Evolutionary conservation across 23 tunicate species (phyloP).

Genomic region (Diplosoma virens): DNA sequence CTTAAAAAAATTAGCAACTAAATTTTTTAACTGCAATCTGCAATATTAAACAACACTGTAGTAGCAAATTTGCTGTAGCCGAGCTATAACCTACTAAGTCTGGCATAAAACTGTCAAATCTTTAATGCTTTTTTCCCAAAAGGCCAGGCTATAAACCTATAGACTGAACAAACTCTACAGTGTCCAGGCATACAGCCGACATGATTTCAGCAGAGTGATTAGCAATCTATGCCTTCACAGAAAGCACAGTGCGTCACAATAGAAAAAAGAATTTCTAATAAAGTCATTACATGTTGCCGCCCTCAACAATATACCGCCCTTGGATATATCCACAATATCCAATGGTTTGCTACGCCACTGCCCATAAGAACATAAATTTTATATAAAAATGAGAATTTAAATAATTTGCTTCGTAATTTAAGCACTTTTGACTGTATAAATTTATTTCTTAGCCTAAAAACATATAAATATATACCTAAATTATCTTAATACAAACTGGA

Average conservation of each 20-base stretch:
- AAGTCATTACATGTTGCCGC: conserved; percentile 16
- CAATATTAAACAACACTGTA: conserved; percentile 1
- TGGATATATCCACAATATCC: conserved; percentile 21
- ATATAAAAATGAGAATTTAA: no score
- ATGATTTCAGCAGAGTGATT: not conserved
- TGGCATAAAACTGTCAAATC: conserved; percentile 13
- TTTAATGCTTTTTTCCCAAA: not conserved
- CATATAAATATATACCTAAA: no score
- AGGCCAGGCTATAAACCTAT: no score
- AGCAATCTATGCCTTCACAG: conserved; percentile 16
- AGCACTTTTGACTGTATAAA: no score
- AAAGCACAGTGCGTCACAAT: conserved; percentile 7
- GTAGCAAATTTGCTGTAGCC: conserved; percentile 11
- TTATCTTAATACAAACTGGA: no score
- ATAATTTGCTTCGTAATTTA: no score
- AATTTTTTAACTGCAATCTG: not conserved
- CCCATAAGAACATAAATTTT: no score
- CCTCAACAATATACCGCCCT: conserved; percentile 16
- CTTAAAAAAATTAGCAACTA: conserved; percentile 9
- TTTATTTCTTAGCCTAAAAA: no score
- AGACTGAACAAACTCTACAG: not conserved
- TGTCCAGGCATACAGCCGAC: conserved; percentile 17
- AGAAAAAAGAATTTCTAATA: conserved; percentile 3
- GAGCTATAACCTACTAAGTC: conserved; percentile 13
- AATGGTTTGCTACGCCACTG: conserved; percentile 18